A percentile compares a stretch with the other conserved stretches of the same genome.
These are phyloP conservation scores for Malurus melanocephalus DNA, from an alignment of 2,113 vertebrate species.

Conservation along the genomic window DNA sequence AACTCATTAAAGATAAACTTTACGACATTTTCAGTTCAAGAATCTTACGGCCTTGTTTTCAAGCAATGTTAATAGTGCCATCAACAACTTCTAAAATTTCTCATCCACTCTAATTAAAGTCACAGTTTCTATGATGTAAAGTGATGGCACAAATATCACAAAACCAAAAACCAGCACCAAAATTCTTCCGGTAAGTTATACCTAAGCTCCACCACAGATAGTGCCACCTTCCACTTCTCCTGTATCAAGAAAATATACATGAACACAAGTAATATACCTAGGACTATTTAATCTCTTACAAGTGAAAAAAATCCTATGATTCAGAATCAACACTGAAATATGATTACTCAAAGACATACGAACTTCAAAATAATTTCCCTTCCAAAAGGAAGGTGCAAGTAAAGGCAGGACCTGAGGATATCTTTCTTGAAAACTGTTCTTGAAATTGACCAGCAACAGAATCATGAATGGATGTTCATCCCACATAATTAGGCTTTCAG, in stretches of 20 bases:
- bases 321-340: not conserved
- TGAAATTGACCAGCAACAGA: not conserved
- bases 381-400: not conserved
- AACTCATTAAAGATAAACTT: not conserved
- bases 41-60: not conserved
- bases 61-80: not conserved
- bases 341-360: fast-evolving
- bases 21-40: not conserved
- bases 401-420: not conserved
- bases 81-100: not conserved
- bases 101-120: not conserved
- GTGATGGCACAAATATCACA: not conserved
- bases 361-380: not conserved
- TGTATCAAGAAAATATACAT: not conserved
- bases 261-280: fast-evolving
- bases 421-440: not conserved
- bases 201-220: not conserved
- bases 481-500: not conserved
- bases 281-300: not conserved
- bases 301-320: not conserved
- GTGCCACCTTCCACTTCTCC: not conserved
- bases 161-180: not conserved
- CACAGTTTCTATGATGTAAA: not conserved
- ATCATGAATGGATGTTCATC: not conserved
- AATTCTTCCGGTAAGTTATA: not conserved